phyloP scores from a whole-genome alignment of 1,140 invertebrate genomes.

The Ceratosolen solmsi region DNA sequence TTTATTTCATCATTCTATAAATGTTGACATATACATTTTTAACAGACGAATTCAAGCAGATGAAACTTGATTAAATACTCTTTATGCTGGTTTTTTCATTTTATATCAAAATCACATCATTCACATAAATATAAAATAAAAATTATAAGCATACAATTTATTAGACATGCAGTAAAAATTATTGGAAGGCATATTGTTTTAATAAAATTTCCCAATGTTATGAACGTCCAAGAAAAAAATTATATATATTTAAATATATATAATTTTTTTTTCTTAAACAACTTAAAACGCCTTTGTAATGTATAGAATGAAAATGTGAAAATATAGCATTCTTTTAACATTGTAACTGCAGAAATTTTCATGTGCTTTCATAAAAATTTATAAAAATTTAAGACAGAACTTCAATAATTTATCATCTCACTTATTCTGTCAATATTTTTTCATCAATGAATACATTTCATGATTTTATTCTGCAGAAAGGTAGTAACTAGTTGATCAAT shows the following conservation, averaged over 20 bases:
- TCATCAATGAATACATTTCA: conserved; percentile 14
- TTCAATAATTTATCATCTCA: conserved; percentile 29
- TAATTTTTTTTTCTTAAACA: conserved; percentile 25
- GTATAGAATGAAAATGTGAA: conserved; percentile 31
- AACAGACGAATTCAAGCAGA: conserved; percentile 24
- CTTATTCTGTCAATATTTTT: conserved; percentile 35
- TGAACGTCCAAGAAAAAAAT: conserved; percentile 22
- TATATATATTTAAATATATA: background rate
- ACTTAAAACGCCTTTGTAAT: conserved; percentile 21
- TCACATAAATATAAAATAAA: conserved; percentile 40
- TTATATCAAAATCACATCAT: conserved; percentile 48
- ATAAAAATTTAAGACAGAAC: conserved; percentile 27
- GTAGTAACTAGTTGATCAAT: conserved; percentile 31
- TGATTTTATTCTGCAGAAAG: conserved; percentile 39
- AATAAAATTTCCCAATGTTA: conserved; percentile 31
- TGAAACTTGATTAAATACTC: conserved; percentile 35
- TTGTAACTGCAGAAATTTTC: conserved; percentile 32
- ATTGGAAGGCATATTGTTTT: conserved; percentile 49
- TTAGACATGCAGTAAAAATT: conserved; percentile 43
- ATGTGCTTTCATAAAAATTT: conserved; percentile 21
- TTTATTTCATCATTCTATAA: conserved; percentile 40
- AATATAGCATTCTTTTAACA: conserved; percentile 36
- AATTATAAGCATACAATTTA: conserved; percentile 32
- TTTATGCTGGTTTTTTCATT: conserved; percentile 30
- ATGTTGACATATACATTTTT: conserved; percentile 20